phyloP scores from a whole-genome alignment of 2,113 vertebrate genomes.

The Phalacrocorax brasilianus region DNA sequence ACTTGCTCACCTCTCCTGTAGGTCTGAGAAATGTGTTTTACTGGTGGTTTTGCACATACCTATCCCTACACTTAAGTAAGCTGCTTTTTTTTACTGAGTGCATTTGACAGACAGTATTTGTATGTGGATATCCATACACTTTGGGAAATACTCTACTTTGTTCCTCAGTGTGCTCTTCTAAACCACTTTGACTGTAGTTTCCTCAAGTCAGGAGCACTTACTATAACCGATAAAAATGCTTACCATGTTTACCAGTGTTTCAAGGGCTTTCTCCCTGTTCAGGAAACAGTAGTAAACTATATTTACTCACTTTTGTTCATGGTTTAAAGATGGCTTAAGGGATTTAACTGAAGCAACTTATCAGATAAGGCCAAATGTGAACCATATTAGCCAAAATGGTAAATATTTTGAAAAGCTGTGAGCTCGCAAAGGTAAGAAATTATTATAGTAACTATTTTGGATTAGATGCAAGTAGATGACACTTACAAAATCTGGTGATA shows the following conservation, averaged over 20 bases:
- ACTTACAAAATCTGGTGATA: background rate
- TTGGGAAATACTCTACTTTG: background rate
- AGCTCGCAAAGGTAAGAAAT: background rate
- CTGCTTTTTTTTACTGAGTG: background rate
- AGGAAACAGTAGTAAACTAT: background rate
- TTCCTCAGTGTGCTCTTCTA: background rate
- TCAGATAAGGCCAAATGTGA: background rate
- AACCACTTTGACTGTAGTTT: background rate
- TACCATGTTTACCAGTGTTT: background rate
- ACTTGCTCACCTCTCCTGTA: background rate
- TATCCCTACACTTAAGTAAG: background rate
- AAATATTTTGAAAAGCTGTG: conserved; percentile 5
- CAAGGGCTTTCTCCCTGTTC: background rate
- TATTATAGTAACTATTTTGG: background rate
- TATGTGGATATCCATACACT: background rate
- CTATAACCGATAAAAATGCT: background rate
- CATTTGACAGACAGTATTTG: background rate
- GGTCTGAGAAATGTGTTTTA: background rate
- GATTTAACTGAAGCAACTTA: background rate
- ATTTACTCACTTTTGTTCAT: background rate
- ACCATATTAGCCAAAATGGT: background rate
- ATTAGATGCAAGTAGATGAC: background rate
- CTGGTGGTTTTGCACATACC: background rate
- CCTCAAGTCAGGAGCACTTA: background rate
- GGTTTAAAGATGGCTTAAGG: conserved; percentile 12